Percentiles rank a stretch among this genome's conserved stretches.
phyloP scores from a whole-genome alignment of 2,888 invertebrate species.

The Stenchaetothrips biformis region DNA sequence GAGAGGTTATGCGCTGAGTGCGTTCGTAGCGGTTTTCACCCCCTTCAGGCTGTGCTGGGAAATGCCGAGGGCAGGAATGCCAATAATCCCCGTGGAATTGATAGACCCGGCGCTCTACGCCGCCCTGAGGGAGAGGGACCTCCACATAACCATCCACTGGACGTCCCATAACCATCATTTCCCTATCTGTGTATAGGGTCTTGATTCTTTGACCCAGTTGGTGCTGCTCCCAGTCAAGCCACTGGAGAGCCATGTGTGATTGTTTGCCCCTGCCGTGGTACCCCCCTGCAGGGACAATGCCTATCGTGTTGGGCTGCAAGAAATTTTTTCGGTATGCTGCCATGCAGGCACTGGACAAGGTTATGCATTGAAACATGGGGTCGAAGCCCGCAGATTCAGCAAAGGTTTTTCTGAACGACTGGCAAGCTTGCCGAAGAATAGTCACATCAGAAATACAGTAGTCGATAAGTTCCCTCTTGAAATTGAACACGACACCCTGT shows the following conservation, averaged over 20 bases:
- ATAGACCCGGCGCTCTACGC: constrained; percentile 30
- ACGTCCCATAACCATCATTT: constrained; percentile 32
- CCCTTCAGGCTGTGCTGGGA: neutral
- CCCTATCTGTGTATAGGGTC: constrained; percentile 35
- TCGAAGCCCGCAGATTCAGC: no score
- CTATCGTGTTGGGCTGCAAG: constrained; percentile 39
- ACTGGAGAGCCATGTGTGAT: constrained; percentile 37
- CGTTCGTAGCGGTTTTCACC: no score
- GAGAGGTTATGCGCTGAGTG: no score
- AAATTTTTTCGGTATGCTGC: constrained; percentile 35
- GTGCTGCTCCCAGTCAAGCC: constrained; percentile 35
- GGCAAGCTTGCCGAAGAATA: no score
- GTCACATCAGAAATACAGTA: no score
- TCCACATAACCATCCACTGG: constrained; percentile 35
- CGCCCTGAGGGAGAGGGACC: neutral
- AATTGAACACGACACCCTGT: no score
- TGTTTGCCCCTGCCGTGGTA: constrained; percentile 34
- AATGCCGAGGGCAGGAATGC: constrained; percentile 32
- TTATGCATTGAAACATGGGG: no score
- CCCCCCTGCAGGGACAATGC: constrained; percentile 39
- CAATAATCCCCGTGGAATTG: constrained; percentile 36
- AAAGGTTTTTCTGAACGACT: no score
- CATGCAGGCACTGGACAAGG: no score
- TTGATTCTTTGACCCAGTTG: constrained; percentile 34
- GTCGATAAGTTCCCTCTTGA: no score